Evolutionary conservation across 1,140 invertebrate species (phyloP), one percentile per base, ranked within the genome.

Genomic region (Drosophila erecta): DNA sequence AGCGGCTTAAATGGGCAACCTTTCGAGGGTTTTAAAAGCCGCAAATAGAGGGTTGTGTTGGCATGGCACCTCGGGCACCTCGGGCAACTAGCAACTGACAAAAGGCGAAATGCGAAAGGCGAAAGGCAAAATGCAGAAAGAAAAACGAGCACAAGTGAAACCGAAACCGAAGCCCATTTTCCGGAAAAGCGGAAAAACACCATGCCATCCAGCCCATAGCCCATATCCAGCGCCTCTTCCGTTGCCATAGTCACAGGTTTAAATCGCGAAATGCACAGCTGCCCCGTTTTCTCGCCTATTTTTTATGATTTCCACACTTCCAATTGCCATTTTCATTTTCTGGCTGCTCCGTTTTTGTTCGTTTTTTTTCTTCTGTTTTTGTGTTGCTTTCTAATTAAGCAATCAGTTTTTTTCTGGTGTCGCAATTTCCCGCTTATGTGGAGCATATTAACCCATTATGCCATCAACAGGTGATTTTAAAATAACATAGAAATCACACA

Each of bases 291-390:
- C 24, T 41, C 47, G 37, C 58, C 38, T 33, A 41, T 38, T 46
- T 55, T 44, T 20, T 67, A 38, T 24, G 24, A 70, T 69, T 67
- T 67, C 62, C 47, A 56, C 62, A 67, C 62, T 55, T 67, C 40
- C 33, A 55, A 33, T 64, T 40, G 11, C 17, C 56, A 47, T 58
- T 58, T 46, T 49, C 40, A 51, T 64, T 67, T 67, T 62, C 58
- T 7, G 14, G 5, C 14, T 8, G 27, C 14, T 7, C 11, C 10
- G n/a, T 24, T 10, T 20, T 30, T 40, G 8, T 15, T 41, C 17
- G n/a, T n/a, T 1, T 12, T 38, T 38, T 4, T 15, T 7, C 38
- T 33, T 14, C 15, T 27, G 38, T 14, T 24, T 40, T 41, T 11
- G 15, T 43, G 5, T 37, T 44, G 30, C 49, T 24, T 46, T 55